A percentile compares a stretch with the other conserved stretches of the same genome.
Conservation (phyloP, 1,140 invertebrate genomes). For the Cheumatopsyche charites region DNA sequence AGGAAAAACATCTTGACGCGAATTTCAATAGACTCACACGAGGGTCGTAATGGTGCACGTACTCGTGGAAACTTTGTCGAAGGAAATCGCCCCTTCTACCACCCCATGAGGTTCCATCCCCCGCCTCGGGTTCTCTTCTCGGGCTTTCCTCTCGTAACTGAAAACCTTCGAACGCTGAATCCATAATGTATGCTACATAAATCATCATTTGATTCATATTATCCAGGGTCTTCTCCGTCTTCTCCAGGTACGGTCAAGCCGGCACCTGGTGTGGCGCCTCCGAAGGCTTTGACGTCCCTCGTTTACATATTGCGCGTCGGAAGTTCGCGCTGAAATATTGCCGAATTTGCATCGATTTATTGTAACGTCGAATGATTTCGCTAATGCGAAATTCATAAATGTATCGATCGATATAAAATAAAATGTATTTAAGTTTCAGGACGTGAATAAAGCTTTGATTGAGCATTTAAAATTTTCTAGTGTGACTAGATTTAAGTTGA, state of each 20-base stretch:
- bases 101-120: not conserved
- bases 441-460: too few relatives aligned
- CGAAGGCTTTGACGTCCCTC: too few relatives aligned
- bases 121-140: too few relatives aligned
- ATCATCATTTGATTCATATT: constrained; percentile 36
- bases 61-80: constrained; percentile 21
- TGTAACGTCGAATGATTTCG: not conserved
- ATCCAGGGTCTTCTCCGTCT: constrained; percentile 22
- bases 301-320: too few relatives aligned
- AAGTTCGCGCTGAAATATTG: not conserved
- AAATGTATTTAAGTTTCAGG: too few relatives aligned
- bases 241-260: constrained; percentile 11
- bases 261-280: constrained; percentile 15
- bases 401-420: too few relatives aligned
- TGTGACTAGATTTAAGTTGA: too few relatives aligned
- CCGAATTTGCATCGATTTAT: constrained; percentile 8
- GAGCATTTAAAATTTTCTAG: too few relatives aligned
- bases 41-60: constrained; percentile 34
- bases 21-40: constrained; percentile 33
- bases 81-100: constrained; percentile 28
- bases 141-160: constrained; percentile 22
- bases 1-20: constrained; percentile 34
- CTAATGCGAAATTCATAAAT: too few relatives aligned
- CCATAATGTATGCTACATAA: constrained; percentile 37
- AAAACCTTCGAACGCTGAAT: constrained; percentile 32